Conservation (phyloP, 2,113 vertebrate genomes). For the Tautogolabrus adspersus region DNA sequence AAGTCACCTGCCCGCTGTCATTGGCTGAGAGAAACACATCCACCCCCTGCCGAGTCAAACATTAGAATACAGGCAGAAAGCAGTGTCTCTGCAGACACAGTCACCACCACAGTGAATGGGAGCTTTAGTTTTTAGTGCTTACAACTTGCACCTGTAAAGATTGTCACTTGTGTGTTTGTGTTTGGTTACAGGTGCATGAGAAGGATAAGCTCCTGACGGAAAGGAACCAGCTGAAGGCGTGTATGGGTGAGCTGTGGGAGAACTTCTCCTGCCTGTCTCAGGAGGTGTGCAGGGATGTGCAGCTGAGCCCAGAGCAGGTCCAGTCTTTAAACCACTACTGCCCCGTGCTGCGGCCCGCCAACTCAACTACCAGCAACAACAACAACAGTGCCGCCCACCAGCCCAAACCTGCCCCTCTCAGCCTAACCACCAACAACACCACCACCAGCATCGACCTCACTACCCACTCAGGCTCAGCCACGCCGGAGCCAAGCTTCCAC, state of each 20-base stretch:
- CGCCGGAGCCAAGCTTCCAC: conserved; percentile 87
- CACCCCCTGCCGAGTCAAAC: no score
- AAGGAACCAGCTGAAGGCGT: conserved; percentile 97
- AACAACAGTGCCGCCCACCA: conserved; percentile 78
- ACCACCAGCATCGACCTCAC: conserved; percentile 86
- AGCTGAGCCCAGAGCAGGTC: conserved; percentile 95
- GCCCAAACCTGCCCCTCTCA: conserved; percentile 63
- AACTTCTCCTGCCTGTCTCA: conserved; percentile 99
- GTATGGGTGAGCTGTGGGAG: conserved; percentile 98
- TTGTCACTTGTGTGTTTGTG: conserved; percentile 8
- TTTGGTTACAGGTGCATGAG: conserved; percentile 90
- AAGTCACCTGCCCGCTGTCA: no score
- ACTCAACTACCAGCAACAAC: conserved; percentile 78
- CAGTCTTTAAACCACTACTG: conserved; percentile 97
- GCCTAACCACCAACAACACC: conserved; percentile 65
- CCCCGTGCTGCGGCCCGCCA: conserved; percentile 91
- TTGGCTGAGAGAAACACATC: no score
- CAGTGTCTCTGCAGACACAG: no score
- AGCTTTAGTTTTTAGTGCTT: not conserved
- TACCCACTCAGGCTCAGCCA: conserved; percentile 78
- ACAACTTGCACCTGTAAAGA: no score
- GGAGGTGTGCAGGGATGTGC: conserved; percentile 97
- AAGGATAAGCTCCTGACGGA: conserved; percentile 98
- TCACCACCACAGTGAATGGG: not conserved
- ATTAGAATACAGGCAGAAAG: no score